Conservation (phyloP, 2,888 invertebrate species). For the Leptopilina myrica region DNA sequence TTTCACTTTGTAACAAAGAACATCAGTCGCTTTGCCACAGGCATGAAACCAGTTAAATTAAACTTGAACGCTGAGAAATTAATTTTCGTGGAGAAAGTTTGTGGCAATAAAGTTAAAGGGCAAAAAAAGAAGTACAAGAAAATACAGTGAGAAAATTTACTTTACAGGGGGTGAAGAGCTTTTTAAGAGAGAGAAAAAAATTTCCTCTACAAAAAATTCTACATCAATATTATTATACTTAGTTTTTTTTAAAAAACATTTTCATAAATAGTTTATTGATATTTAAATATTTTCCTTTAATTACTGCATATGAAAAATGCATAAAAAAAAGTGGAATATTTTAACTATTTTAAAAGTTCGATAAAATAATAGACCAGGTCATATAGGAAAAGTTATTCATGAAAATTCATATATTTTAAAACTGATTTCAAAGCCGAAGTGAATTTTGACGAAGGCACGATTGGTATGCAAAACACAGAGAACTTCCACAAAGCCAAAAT, state of each 20-base stretch:
- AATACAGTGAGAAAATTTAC: constrained; percentile 20
- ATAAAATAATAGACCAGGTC: constrained; percentile 16
- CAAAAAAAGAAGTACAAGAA: constrained; percentile 3
- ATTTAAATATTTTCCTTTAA: no score
- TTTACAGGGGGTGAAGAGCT: not conserved
- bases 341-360: no score
- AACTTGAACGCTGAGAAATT: constrained; percentile 8
- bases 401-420: constrained; percentile 14
- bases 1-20: not conserved
- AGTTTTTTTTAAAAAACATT: no score
- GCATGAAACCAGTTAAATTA: constrained; percentile 15
- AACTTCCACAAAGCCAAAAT: constrained; percentile 6
- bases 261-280: no score
- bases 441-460: constrained; percentile 23
- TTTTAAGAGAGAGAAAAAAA: not conserved
- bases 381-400: constrained; percentile 13
- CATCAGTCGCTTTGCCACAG: not conserved
- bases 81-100: constrained; percentile 5
- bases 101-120: constrained; percentile 6
- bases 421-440: not conserved
- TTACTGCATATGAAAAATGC: no score
- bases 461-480: constrained; percentile 30
- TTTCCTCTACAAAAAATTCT: no score
- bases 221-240: no score
- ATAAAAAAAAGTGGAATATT: no score